Conservation (phyloP, 37 sponge, comb jelly and placozoan species). For the Haliclona indistincta region DNA sequence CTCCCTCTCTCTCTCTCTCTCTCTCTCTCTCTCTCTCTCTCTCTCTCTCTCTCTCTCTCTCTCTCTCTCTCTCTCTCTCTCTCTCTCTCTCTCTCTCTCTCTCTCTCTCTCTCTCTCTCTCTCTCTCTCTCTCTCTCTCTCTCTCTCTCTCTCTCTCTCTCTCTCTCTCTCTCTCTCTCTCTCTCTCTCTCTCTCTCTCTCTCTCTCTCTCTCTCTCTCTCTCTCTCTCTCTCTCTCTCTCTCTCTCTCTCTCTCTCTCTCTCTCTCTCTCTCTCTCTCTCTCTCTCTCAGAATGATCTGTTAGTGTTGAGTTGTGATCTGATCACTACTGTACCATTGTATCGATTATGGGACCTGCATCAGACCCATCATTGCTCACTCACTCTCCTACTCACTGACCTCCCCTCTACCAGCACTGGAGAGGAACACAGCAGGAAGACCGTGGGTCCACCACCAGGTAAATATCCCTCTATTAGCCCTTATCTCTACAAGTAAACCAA, state of each 20-base stretch:
- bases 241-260: constrained; percentile 23
- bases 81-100: no score
- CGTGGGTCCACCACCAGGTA: no score
- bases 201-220: background rate
- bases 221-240: background rate
- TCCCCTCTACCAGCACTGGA: no score
- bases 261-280: background rate
- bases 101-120: no score
- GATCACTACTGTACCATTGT: constrained; percentile 64
- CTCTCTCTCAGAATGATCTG: constrained; percentile 48
- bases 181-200: constrained; percentile 16
- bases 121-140: no score
- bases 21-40: constrained; percentile 18
- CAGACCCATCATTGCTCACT: constrained; percentile 55
- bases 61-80: constrained; percentile 9
- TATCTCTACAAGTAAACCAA: no score
- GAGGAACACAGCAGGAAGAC: no score
- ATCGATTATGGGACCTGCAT: constrained; percentile 70
- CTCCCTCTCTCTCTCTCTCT: constrained; percentile 1
- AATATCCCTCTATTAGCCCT: no score
- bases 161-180: constrained; percentile 13
- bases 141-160: background rate
- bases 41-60: background rate
- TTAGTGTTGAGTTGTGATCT: constrained; percentile 90
- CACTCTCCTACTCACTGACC: constrained; percentile 78